Base-by-base conservation (phyloP, 2,888 invertebrate genomes). In the Latrodectus elegans region DNA sequence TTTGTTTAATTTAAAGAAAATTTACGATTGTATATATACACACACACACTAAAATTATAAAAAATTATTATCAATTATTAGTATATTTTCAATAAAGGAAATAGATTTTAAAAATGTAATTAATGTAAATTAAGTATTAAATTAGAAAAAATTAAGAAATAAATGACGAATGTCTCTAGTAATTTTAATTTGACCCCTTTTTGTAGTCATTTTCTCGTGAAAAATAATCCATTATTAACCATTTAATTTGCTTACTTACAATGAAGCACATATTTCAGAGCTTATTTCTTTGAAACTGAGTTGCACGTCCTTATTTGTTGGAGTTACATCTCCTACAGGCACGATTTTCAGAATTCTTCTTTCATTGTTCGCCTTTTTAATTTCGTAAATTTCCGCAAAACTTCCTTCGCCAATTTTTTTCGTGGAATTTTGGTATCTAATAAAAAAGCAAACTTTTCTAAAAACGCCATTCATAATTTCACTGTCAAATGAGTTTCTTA, bases 321-420 rank as follows among this genome's bases (percentile, higher is more conserved):
- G 80, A 17, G 52, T 51, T 17, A 14, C 11, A 26, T 80, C 72
- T 0, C 80, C 80, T 15, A 80, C 64, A 0, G 80, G 72, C n/a
- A 80, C 51, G 10, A 80, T 73, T 51, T 80, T 80, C 15, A 80
- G 9, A n/a, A 80, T 80, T 38, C 80, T 15, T 17, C 64, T 73
- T 64, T 80, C 72, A 17, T 49, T 73, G 26, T 64, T 51, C 11
- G 17, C 60, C 10, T 73, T 72, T 12, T 3, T 26, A 8, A 72
- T 73, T 80, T 73, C 22, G 65, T 73, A 80, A 14, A 80, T 64
- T 60, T 80, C 80, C 3, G 53, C 80, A 15, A 80, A 80, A 73
- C 80, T 80, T 55, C 80, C 80, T 60, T 80, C 80, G 1, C 60
- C 55, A 10, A 80, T 6, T 26, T 80, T 80, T 49, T 38, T 22